A percentile compares a stretch with the other conserved stretches of the same genome.
Conservation (phyloP, 2,888 invertebrate species). For the Oasisia sp. region DNA sequence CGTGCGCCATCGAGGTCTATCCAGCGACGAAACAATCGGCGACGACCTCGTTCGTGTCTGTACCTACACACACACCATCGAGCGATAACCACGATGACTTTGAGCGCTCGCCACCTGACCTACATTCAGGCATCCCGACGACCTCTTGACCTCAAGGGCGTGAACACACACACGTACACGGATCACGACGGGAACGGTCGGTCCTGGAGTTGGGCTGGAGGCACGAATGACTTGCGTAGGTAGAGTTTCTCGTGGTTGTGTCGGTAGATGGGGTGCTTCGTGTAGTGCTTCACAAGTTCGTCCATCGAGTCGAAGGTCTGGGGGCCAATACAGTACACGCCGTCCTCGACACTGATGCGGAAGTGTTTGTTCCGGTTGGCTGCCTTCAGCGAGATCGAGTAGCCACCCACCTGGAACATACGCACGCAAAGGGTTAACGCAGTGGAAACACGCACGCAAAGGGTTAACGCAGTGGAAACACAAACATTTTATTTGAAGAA, state of each 20-base stretch:
- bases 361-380: constrained; percentile 99
- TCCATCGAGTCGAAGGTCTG: constrained; percentile 95
- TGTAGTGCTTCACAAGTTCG: constrained; percentile 97
- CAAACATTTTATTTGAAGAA: background rate
- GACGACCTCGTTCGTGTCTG: no score
- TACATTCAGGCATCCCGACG: no score
- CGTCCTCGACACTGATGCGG: constrained; percentile 83
- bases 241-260: constrained; percentile 90
- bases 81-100: no score
- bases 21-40: no score
- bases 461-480: background rate
- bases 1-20: no score
- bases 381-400: constrained; percentile 96
- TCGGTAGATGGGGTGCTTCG: constrained; percentile 97
- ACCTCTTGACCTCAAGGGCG: no score
- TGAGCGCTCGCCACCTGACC: no score
- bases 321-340: constrained; percentile 95
- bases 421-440: background rate
- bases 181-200: background rate
- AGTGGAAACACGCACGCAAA: background rate
- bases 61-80: no score
- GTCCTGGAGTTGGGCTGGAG: constrained; percentile 39
- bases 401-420: constrained; percentile 89
- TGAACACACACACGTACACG: no score
- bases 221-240: constrained; percentile 85